A percentile compares a stretch with the other conserved stretches of the same genome.
These are phyloP conservation scores for Archaeoteleia sp. DNA, from an alignment of 2,888 invertebrate species.

Conservation along the genomic window DNA sequence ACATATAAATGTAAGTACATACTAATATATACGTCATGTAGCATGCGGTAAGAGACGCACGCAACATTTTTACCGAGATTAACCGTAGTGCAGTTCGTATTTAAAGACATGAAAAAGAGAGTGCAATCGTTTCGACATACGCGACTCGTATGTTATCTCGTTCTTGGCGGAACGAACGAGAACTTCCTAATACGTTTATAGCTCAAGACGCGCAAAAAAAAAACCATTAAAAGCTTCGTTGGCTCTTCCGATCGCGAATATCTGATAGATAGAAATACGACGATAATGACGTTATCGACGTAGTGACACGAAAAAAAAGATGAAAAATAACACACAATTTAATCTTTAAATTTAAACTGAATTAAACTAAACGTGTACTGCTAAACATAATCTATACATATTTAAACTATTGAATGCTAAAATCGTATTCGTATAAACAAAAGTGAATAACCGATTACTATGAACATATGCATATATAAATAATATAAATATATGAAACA, in stretches of 20 bases:
- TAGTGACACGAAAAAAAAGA: conserved; percentile 40
- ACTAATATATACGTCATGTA: conserved; percentile 39
- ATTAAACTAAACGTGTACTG: conserved; percentile 67
- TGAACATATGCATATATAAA: conserved; percentile 52
- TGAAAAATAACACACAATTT: conserved; percentile 43
- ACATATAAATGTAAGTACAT: conserved; percentile 45
- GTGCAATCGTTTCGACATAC: conserved; percentile 40
- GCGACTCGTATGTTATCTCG: conserved; percentile 41
- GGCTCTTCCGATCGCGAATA: conserved; percentile 51
- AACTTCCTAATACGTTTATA: conserved; percentile 50
- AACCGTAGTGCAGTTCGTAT: conserved; percentile 45
- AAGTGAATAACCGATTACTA: conserved; percentile 69
- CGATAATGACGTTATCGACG: conserved; percentile 38
- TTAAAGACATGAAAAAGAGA: conserved; percentile 27
- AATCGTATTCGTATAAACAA: conserved; percentile 70
- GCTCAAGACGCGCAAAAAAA: conserved; percentile 42
- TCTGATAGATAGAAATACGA: conserved; percentile 52
- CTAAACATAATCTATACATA: conserved; percentile 73
- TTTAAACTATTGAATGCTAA: conserved; percentile 73
- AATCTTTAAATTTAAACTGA: conserved; percentile 62
- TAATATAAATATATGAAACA: conserved; percentile 59
- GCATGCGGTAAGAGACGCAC: conserved; percentile 50
- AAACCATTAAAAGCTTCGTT: conserved; percentile 45
- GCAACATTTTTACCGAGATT: conserved; percentile 58
- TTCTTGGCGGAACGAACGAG: conserved; percentile 36